A percentile compares a stretch with the other conserved stretches of the same genome.
phyloP scores from a whole-genome alignment of 2,888 invertebrate species.

The Agapetus fuscipes region DNA sequence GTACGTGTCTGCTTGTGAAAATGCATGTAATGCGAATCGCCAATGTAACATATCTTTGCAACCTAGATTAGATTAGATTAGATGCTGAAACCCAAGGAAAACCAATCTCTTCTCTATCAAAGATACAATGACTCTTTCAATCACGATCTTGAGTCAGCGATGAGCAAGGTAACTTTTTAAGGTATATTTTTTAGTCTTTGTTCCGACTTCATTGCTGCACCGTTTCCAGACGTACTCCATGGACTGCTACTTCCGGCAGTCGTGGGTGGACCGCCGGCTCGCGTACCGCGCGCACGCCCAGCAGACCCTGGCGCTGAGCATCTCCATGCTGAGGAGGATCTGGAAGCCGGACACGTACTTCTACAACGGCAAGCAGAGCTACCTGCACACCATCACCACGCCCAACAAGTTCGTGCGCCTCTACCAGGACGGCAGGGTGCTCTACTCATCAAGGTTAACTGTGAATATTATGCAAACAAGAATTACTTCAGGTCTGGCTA shows the following conservation, averaged over 20 bases:
- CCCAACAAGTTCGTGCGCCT: conserved; percentile 79
- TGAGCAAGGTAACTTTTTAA: too few relatives aligned
- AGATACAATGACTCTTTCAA: too few relatives aligned
- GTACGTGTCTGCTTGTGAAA: too few relatives aligned
- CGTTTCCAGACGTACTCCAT: conserved; percentile 65
- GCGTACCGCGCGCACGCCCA: conserved; percentile 53
- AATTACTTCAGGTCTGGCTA: too few relatives aligned
- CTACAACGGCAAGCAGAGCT: conserved; percentile 73
- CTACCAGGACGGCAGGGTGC: conserved; percentile 60
- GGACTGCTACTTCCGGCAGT: conserved; percentile 82
- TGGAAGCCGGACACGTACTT: conserved; percentile 86
- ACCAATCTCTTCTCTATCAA: too few relatives aligned
- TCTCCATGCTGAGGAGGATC: conserved; percentile 68
- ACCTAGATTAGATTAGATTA: too few relatives aligned
- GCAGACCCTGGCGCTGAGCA: conserved; percentile 63
- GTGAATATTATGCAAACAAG: too few relatives aligned
- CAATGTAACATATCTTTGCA: too few relatives aligned
- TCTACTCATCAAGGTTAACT: conserved; percentile 67
- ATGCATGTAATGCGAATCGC: too few relatives aligned
- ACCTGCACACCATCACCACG: conserved; percentile 74
- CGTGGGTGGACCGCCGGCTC: conserved; percentile 70
- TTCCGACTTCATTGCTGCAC: not conserved
- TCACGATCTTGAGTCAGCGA: too few relatives aligned
- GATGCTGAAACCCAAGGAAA: too few relatives aligned
- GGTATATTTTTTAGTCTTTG: too few relatives aligned